Evolutionary conservation across 2,113 vertebrate species (phyloP), one percentile per base, ranked within the genome.

Genomic region (Dicaeum eximium): DNA sequence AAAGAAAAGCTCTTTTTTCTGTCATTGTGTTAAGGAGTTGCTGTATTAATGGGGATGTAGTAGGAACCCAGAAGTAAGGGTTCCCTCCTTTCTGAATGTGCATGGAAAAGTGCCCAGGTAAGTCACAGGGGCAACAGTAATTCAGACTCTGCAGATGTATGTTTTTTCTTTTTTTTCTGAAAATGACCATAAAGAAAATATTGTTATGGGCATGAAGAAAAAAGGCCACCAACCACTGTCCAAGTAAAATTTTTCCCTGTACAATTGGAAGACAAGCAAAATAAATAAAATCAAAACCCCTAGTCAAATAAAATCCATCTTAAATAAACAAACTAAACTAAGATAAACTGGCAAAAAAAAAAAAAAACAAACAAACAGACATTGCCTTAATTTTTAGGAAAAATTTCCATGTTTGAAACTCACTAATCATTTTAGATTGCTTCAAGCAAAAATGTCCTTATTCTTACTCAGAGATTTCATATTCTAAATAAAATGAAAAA

Each of bases 1-100:
- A 97, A 96, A 96, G 78, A 91, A 97, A 97, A 97, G 87, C 97
- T 96, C 84, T 98, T 98, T 98, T 97, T 97, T 97, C 96, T 97
- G 93, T 95, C 97, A 97, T 93, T 96, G 82, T 97, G 90, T 95
- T 97, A 97, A 92, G 91, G 92, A 95, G 97, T 96, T 96, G 91
- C 92, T 97, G 71, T 95, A 93, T 97, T 97, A 97, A 97, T 92
- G 90, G 95, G 85, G 69, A 80, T 82, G 80, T 83, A 72, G 45
- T 69, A 93, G 57, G 40, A 69, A 87, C 61, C 48, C 53, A 89
- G 80, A 88, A 95, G 33, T 31, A 70, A 80, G 54, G 61, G 40
- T 85, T 62, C 21, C 51, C 30, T 80, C 65, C 86, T 94, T 85
- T 87, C 60, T 93, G 81, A 92, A 70, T 94, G 15, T 81, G 50